Evolutionary conservation across 2,113 vertebrate species (phyloP).

Genomic region (Ictalurus furcatus): DNA sequence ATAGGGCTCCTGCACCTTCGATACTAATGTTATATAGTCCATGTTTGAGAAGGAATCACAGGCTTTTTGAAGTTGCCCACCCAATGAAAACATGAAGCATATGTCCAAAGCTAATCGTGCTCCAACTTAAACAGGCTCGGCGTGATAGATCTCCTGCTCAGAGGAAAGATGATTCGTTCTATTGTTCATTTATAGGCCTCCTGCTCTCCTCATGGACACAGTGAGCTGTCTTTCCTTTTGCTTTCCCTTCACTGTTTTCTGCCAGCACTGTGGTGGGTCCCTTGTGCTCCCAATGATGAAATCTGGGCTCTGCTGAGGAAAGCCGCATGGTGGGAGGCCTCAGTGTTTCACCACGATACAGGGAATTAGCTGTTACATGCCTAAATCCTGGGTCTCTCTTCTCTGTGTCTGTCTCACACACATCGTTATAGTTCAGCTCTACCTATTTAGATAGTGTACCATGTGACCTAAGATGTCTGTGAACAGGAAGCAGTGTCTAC

Average conservation of each 20-base stretch:
- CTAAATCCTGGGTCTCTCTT: constrained; percentile 49
- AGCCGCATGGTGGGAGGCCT: constrained; percentile 45
- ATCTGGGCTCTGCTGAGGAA: constrained; percentile 42
- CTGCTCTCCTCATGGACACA: constrained; percentile 30
- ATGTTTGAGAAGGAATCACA: constrained; percentile 16
- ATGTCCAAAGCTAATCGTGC: constrained; percentile 1
- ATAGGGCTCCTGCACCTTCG: no score
- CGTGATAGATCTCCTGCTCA: background rate
- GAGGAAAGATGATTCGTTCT: constrained; percentile 31
- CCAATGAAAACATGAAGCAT: constrained; percentile 41
- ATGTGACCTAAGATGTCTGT: constrained; percentile 4
- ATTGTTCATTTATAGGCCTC: constrained; percentile 28
- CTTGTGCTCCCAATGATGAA: constrained; percentile 45
- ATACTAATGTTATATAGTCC: background rate
- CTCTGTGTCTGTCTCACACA: constrained; percentile 54
- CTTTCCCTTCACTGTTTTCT: constrained; percentile 34
- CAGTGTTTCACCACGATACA: constrained; percentile 9
- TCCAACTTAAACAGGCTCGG: constrained; percentile 36
- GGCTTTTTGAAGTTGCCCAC: constrained; percentile 19
- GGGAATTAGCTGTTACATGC: constrained; percentile 38
- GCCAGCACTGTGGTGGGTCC: constrained; percentile 52
- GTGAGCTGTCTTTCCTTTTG: constrained; percentile 46
- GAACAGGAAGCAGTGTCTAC: constrained; percentile 27
- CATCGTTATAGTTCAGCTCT: constrained; percentile 26
- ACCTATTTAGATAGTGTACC: background rate